These are phyloP conservation scores for Clivina fossor DNA, from an alignment of 2,888 invertebrate species.

Conservation along the genomic window DNA sequence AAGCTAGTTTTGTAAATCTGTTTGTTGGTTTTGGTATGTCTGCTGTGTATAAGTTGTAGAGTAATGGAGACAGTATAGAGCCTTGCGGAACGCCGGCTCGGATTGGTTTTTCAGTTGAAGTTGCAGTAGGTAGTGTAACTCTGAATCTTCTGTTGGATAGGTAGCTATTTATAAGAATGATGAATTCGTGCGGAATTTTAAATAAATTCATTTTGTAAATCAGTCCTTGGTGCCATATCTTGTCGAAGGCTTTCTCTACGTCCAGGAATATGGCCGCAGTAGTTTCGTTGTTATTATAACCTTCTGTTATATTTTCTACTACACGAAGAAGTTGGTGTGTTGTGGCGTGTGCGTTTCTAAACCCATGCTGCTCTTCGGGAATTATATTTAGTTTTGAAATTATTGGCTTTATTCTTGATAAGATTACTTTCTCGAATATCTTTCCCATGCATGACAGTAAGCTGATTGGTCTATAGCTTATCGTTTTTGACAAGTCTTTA, in stretches of 20 bases:
- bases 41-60: slow-evolving; percentile 35
- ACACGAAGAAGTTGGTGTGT: too few relatives aligned
- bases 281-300: too few relatives aligned
- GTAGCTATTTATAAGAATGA: slow-evolving; percentile 33
- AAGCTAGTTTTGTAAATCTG: slow-evolving; percentile 29
- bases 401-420: too few relatives aligned
- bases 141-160: slow-evolving; percentile 34
- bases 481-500: too few relatives aligned
- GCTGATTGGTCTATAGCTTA: too few relatives aligned
- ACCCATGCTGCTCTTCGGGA: too few relatives aligned
- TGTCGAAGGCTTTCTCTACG: slow-evolving; percentile 28
- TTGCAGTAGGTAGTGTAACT: slow-evolving; percentile 25
- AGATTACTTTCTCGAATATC: too few relatives aligned
- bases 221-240: slow-evolving; percentile 39
- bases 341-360: too few relatives aligned
- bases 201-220: slow-evolving; percentile 36
- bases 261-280: slow-evolving; percentile 40
- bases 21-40: slow-evolving; percentile 32
- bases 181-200: slow-evolving; percentile 27
- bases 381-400: too few relatives aligned
- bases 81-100: slow-evolving; percentile 40
- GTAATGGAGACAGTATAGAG: slow-evolving; percentile 34
- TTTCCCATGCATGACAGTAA: too few relatives aligned
- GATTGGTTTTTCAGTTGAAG: slow-evolving; percentile 26
- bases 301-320: too few relatives aligned